These are phyloP conservation scores for Genyomyrus donnyi DNA, from an alignment of 2,113 vertebrate genomes.

Conservation along the genomic window DNA sequence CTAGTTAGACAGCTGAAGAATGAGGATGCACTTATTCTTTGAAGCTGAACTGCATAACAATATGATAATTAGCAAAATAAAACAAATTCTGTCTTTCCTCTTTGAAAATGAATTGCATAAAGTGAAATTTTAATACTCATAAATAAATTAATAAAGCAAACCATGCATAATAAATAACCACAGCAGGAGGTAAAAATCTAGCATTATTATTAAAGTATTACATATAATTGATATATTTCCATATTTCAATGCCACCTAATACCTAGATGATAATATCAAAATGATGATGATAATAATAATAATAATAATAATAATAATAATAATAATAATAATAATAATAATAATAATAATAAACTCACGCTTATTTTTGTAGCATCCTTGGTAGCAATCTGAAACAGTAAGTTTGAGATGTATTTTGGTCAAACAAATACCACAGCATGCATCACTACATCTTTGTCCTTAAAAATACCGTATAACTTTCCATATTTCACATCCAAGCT, in stretches of 20 bases:
- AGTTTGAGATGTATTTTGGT: slow-evolving; percentile 22
- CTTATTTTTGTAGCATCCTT: slow-evolving; percentile 92
- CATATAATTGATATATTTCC: background rate
- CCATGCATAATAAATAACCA: background rate
- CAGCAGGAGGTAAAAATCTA: background rate
- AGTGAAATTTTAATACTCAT: too few relatives aligned
- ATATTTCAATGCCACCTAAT: background rate
- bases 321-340: background rate
- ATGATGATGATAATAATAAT: background rate
- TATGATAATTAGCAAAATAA: background rate
- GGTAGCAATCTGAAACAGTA: slow-evolving; percentile 63
- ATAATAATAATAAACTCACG: slow-evolving; percentile 66
- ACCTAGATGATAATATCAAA: background rate
- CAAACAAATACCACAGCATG: background rate
- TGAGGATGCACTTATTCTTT: background rate
- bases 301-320: too few relatives aligned
- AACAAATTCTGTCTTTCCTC: background rate
- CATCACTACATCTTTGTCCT: background rate
- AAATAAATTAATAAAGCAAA: background rate
- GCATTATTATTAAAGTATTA: background rate
- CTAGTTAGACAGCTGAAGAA: background rate
- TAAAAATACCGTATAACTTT: background rate
- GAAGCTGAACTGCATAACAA: background rate
- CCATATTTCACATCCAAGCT: background rate
- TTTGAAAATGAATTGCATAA: background rate